These are phyloP conservation scores for Cyclura pinguis DNA, from an alignment of 2,797 vertebrate species.

Conservation along the genomic window DNA sequence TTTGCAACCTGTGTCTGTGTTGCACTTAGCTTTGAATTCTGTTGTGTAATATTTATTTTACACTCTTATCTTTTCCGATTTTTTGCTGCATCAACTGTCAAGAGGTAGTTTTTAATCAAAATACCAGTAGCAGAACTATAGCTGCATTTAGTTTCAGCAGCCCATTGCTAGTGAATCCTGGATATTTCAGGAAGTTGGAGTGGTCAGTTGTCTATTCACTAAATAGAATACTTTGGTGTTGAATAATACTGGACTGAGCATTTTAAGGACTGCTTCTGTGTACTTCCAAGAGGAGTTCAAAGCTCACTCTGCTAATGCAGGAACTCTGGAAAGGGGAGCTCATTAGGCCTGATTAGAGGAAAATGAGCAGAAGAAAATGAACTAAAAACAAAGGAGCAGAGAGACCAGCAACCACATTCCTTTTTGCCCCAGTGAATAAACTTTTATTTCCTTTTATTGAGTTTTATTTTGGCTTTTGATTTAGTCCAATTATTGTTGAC, in stretches of 20 bases:
- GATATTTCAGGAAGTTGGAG: conserved; percentile 9
- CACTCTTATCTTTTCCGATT: conserved; percentile 2
- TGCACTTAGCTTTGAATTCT: not conserved
- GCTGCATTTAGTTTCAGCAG: conserved; percentile 12
- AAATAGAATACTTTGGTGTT: not conserved
- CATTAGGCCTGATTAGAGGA: conserved; percentile 26
- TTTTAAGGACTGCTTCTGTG: conserved; percentile 20
- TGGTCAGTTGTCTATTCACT: conserved; percentile 1
- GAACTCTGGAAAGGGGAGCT: not conserved
- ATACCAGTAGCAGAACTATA: not conserved
- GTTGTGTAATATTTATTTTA: conserved; percentile 3
- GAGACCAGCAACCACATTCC: not conserved
- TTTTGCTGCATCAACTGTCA: not conserved
- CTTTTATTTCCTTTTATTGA: not conserved
- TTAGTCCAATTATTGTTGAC: conserved; percentile 43
- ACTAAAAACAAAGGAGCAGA: conserved; percentile 27
- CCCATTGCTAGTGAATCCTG: not conserved
- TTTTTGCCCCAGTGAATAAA: conserved; percentile 34
- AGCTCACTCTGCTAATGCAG: conserved; percentile 16
- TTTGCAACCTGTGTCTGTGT: not conserved
- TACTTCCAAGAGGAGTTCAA: conserved; percentile 27
- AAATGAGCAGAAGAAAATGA: conserved; percentile 41
- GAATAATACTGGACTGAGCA: not conserved
- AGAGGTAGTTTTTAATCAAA: conserved; percentile 8
- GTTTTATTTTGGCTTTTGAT: conserved; percentile 48